phyloP scores from a whole-genome alignment of 2,113 vertebrate genomes.

The Rhagologus leucostigma region DNA sequence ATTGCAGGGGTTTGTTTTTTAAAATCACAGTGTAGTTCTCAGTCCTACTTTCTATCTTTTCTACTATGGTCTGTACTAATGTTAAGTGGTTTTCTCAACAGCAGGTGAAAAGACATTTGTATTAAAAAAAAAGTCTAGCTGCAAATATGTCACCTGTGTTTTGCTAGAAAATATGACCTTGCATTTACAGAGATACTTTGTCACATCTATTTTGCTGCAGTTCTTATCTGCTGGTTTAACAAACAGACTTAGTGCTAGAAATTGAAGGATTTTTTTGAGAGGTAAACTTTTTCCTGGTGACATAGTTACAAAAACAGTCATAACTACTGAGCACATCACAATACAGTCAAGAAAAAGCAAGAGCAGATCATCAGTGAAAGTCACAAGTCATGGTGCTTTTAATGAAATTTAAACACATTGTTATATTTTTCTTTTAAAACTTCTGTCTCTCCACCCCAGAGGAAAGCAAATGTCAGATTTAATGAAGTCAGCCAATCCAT shows the following conservation, averaged over 20 bases:
- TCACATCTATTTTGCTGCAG: background rate
- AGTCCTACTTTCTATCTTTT: background rate
- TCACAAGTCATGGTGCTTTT: background rate
- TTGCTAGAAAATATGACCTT: background rate
- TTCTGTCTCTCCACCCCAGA: background rate
- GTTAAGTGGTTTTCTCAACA: background rate
- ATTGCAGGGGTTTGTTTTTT: background rate
- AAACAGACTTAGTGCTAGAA: background rate
- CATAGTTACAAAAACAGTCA: background rate
- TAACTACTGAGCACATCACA: background rate
- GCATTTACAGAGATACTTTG: background rate
- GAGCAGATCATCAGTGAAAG: background rate
- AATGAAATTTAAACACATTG: background rate
- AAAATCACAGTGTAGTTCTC: background rate
- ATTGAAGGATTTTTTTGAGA: background rate
- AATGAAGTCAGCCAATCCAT: background rate
- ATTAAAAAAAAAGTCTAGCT: background rate
- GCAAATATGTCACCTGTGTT: constrained; percentile 5
- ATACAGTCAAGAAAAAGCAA: background rate
- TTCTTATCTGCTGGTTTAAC: background rate
- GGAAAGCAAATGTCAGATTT: background rate
- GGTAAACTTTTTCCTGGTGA: background rate
- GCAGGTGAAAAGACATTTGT: background rate
- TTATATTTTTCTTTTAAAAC: background rate
- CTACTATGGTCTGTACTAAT: background rate